These are phyloP conservation scores for Caenorhabditis tropicalis DNA, from an alignment of 1,140 invertebrate genomes.

Conservation along the genomic window DNA sequence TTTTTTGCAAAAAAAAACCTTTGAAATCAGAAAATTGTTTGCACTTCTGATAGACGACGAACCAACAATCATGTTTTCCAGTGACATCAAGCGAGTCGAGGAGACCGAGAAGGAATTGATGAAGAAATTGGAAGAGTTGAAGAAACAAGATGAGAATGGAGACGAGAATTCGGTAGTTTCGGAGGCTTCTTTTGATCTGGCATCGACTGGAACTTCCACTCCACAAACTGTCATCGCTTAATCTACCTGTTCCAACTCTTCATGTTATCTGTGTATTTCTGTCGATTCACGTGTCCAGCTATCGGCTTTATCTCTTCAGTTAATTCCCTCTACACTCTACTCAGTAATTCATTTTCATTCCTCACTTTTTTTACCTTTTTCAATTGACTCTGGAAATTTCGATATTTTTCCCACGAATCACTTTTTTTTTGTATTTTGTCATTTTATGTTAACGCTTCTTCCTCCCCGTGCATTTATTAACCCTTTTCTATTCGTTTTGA, in stretches of 20 bases:
- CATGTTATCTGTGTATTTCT: slow-evolving; percentile 27
- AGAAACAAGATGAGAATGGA: neutral
- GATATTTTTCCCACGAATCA: slow-evolving; percentile 3
- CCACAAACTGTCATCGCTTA: slow-evolving; percentile 11
- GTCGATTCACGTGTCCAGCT: slow-evolving; percentile 13
- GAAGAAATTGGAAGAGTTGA: slow-evolving; percentile 28
- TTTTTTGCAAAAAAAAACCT: neutral
- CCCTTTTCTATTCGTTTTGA: neutral
- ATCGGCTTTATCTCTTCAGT: slow-evolving; percentile 29
- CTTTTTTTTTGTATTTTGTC: neutral
- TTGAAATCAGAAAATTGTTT: neutral
- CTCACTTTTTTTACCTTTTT: neutral
- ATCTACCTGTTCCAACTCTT: neutral
- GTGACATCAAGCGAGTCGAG: slow-evolving; percentile 36
- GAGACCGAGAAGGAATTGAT: slow-evolving; percentile 1
- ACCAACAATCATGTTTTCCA: neutral
- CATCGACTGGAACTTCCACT: slow-evolving; percentile 3
- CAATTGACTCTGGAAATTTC: slow-evolving; percentile 2
- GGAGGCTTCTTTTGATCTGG: neutral
- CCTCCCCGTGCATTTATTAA: neutral
- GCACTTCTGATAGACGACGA: neutral
- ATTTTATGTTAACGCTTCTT: neutral
- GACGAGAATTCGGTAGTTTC: slow-evolving; percentile 7
- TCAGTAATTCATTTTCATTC: neutral
- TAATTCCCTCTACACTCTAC: neutral